Evolutionary conservation across 2,888 invertebrate species (phyloP).

Genomic region (Cephus runcator): DNA sequence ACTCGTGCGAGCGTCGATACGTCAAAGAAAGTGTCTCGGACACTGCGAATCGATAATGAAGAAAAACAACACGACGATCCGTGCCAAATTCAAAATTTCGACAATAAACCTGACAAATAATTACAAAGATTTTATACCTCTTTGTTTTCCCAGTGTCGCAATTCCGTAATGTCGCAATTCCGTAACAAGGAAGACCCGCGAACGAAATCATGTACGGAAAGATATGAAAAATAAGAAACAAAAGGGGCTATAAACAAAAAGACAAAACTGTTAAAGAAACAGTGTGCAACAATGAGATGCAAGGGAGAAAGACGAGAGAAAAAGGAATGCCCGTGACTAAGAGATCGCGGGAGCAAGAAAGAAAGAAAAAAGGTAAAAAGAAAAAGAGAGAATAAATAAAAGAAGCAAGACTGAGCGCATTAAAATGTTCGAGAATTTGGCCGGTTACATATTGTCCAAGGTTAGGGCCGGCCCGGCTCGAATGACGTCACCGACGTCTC

Average conservation of each 20-base stretch:
- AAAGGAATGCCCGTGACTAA: neutral
- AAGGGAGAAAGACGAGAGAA: neutral
- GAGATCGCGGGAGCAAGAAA: neutral
- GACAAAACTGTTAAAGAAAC: neutral
- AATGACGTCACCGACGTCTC: constrained; percentile 59
- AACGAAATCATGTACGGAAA: neutral
- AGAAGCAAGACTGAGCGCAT: neutral
- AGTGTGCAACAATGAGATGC: neutral
- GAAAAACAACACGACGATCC: neutral
- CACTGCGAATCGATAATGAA: neutral
- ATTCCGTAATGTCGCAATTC: neutral
- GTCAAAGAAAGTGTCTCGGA: neutral
- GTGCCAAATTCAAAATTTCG: neutral
- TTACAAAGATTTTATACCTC: neutral
- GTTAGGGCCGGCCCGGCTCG: constrained; percentile 46
- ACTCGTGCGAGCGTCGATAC: neutral
- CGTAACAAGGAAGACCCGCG: too few relatives aligned
- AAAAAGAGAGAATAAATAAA: neutral
- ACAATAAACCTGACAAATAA: neutral
- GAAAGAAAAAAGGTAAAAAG: neutral
- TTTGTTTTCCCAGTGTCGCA: neutral
- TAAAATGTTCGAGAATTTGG: constrained; percentile 32
- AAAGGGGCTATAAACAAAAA: neutral
- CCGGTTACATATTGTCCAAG: constrained; percentile 51
- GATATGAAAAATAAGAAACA: neutral